Conservation (phyloP, 1,140 invertebrate genomes). For the Tribolium castaneum region DNA sequence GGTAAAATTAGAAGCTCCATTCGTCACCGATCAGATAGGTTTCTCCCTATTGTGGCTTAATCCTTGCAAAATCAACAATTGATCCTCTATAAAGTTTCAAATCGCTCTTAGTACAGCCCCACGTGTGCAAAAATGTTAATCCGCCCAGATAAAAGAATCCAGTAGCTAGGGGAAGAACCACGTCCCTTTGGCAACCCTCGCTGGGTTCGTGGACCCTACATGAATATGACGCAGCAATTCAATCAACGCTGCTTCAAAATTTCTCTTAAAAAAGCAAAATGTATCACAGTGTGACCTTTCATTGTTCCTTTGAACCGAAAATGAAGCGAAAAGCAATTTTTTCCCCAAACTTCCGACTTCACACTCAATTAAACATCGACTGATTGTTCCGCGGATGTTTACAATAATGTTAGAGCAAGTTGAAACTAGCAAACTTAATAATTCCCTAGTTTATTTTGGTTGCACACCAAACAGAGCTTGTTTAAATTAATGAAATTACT, state of each 20-base stretch:
- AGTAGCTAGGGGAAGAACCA: neutral
- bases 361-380: constrained; percentile 21
- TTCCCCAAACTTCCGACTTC: constrained; percentile 7
- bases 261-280: neutral
- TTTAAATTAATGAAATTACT: constrained; percentile 27
- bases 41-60: neutral
- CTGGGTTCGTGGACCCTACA: neutral
- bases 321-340: neutral
- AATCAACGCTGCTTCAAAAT: no score
- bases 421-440: constrained; percentile 20
- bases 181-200: neutral
- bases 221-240: no score
- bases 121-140: neutral
- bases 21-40: neutral
- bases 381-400: constrained; percentile 17
- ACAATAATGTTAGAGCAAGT: neutral
- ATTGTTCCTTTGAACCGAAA: neutral
- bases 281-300: neutral
- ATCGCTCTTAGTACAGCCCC: neutral
- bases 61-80: neutral
- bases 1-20: no score
- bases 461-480: neutral
- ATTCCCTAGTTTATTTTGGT: constrained; percentile 19
- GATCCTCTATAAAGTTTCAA: neutral
- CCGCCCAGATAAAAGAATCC: neutral